Percentiles rank a stretch among this genome's conserved stretches.
Evolutionary conservation across 2,113 vertebrate genomes (phyloP).

Genomic region (Eubucco bourcierii): DNA sequence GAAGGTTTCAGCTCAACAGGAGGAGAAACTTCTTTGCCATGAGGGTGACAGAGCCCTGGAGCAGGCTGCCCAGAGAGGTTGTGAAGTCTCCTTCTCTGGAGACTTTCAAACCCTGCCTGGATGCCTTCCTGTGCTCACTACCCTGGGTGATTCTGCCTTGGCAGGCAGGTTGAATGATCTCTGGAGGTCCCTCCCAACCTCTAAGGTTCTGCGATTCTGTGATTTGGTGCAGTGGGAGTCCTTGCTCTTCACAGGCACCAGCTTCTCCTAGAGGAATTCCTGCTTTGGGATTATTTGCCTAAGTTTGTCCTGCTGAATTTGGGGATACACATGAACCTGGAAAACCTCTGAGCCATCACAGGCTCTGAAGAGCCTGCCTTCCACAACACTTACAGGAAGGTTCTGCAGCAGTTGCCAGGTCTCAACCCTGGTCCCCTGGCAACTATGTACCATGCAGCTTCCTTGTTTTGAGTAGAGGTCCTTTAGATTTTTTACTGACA

Average conservation of each 20-base stretch:
- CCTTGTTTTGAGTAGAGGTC: background rate
- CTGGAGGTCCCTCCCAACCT: too few species aligned
- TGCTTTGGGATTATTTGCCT: background rate
- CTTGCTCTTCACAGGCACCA: background rate
- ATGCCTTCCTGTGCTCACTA: too few species aligned
- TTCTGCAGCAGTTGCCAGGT: background rate
- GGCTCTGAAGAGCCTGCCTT: background rate
- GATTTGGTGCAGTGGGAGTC: background rate
- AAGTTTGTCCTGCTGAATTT: background rate
- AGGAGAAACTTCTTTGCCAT: too few species aligned
- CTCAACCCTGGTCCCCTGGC: background rate
- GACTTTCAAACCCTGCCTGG: too few species aligned
- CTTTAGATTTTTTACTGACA: background rate
- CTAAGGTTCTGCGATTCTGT: too few species aligned
- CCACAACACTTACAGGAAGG: background rate
- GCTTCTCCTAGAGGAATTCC: background rate
- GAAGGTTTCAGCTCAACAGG: too few species aligned
- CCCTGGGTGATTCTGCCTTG: too few species aligned
- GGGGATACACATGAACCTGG: background rate
- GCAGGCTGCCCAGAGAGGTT: too few species aligned
- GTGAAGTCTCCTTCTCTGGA: too few species aligned
- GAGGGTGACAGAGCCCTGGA: too few species aligned
- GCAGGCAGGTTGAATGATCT: too few species aligned
- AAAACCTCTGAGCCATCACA: background rate
- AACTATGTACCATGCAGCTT: background rate